Percentiles rank a stretch among this genome's conserved stretches.
Evolutionary conservation across 2,888 invertebrate species (phyloP).

Genomic region (Temnothorax ravouxi): DNA sequence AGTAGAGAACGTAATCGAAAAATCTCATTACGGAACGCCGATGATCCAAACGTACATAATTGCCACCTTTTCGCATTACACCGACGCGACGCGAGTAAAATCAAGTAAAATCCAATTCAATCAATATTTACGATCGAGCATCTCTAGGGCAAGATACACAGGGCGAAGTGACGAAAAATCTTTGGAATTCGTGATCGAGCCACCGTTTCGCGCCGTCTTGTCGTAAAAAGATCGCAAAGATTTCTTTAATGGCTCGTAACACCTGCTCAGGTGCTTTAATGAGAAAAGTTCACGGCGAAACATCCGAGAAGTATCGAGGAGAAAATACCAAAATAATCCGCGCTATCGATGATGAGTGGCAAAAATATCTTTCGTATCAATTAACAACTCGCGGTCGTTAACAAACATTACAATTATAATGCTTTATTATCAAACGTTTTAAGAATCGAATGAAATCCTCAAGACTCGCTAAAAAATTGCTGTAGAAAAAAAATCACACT

Average conservation of each 20-base stretch:
- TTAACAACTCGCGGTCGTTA: slow-evolving; percentile 2
- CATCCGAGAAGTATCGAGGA: not conserved
- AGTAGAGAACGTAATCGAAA: slow-evolving; percentile 24
- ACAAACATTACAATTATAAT: not conserved
- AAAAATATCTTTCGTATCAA: not conserved
- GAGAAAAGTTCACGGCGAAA: slow-evolving; percentile 9
- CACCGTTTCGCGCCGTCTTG: slow-evolving; percentile 51
- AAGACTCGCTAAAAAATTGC: not conserved
- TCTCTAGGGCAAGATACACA: not conserved
- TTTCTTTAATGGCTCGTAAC: slow-evolving; percentile 53
- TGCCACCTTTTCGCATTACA: slow-evolving; percentile 37
- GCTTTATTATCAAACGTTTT: not conserved
- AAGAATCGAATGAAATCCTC: not conserved
- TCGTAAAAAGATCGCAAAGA: slow-evolving; percentile 58
- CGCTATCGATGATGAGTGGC: not conserved
- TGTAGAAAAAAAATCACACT: not conserved
- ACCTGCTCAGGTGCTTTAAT: slow-evolving; percentile 57
- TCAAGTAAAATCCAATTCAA: slow-evolving; percentile 1
- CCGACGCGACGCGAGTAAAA: slow-evolving; percentile 22
- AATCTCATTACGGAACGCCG: slow-evolving; percentile 33
- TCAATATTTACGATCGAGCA: slow-evolving; percentile 50
- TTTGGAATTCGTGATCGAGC: slow-evolving; percentile 57
- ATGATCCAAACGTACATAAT: slow-evolving; percentile 35
- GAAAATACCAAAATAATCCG: slow-evolving; percentile 11
- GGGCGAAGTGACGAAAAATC: slow-evolving; percentile 40